Conservation (phyloP, 2,797 vertebrate species). For the Acomys russatus region DNA sequence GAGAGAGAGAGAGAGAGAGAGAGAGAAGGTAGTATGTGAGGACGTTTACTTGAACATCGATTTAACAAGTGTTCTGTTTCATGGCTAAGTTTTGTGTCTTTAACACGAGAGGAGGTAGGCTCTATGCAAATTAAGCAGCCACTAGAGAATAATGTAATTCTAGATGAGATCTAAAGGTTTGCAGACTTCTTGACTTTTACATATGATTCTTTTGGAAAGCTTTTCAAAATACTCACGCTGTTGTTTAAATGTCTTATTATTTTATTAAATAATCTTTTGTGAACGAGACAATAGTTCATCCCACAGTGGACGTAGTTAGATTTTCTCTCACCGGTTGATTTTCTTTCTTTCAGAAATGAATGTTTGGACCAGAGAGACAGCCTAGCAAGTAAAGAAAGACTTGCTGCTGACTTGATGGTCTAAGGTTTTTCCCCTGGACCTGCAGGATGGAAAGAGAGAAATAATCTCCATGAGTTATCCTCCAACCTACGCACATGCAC, state of each 20-base stretch:
- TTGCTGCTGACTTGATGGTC: neutral
- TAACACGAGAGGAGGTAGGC: constrained; percentile 11
- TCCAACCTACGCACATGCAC: neutral
- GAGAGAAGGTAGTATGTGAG: neutral
- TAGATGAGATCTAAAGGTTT: constrained; percentile 22
- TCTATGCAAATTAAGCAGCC: neutral
- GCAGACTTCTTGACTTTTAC: neutral
- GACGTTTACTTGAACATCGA: neutral
- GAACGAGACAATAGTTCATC: neutral
- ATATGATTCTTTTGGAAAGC: neutral
- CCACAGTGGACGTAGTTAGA: neutral
- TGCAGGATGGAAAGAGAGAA: neutral
- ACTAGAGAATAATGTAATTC: constrained; percentile 26
- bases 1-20: neutral
- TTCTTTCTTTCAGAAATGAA: constrained; percentile 9
- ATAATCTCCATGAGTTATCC: neutral
- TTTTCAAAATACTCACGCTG: neutral
- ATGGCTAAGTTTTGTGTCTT: neutral
- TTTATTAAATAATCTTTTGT: neutral
- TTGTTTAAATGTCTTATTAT: neutral
- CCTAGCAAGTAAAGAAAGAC: neutral
- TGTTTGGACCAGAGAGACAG: neutral
- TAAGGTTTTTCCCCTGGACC: neutral
- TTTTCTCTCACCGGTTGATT: constrained; percentile 33
- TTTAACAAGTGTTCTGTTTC: neutral